A percentile compares a stretch with the other conserved stretches of the same genome.
Conservation (phyloP, 2,797 vertebrate genomes). For the Pseudomugil tenellus region DNA sequence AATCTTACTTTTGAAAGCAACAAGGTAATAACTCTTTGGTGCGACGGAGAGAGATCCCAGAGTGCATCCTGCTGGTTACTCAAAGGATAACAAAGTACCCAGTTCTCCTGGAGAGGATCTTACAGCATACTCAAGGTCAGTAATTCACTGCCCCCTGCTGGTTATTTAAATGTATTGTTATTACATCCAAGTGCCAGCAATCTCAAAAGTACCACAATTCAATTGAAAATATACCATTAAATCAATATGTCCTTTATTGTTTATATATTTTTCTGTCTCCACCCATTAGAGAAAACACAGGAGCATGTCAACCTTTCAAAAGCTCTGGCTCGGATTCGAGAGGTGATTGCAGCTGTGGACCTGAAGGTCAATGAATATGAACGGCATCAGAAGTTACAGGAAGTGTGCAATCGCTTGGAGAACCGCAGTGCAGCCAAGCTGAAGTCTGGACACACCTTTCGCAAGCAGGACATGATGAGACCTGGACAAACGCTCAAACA, state of each 20-base stretch:
- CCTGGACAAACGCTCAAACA: conserved; percentile 86
- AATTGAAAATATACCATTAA: neutral
- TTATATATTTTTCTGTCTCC: neutral
- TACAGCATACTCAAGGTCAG: conserved; percentile 90
- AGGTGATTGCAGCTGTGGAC: conserved; percentile 90
- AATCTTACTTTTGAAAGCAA: conserved; percentile 80
- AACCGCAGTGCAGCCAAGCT: conserved; percentile 92
- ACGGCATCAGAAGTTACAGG: conserved; percentile 88
- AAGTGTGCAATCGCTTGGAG: conserved; percentile 91
- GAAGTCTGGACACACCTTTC: conserved; percentile 90
- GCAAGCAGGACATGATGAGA: conserved; percentile 90
- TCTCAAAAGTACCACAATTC: neutral
- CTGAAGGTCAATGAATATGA: conserved; percentile 91
- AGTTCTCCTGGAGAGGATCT: conserved; percentile 93
- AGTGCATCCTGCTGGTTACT: conserved; percentile 95
- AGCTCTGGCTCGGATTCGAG: conserved; percentile 87
- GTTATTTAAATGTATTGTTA: neutral
- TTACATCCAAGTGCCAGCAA: neutral
- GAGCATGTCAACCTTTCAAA: conserved; percentile 88
- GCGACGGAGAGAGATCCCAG: conserved; percentile 91
- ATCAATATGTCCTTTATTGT: no score
- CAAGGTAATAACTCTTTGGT: conserved; percentile 93
- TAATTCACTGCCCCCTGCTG: conserved; percentile 62
- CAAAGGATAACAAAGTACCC: conserved; percentile 98
- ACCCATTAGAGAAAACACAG: conserved; percentile 84